Percentiles rank a stretch among this genome's conserved stretches.
Conservation (phyloP, 2,113 vertebrate species). For the Erythrolamprus reginae region DNA sequence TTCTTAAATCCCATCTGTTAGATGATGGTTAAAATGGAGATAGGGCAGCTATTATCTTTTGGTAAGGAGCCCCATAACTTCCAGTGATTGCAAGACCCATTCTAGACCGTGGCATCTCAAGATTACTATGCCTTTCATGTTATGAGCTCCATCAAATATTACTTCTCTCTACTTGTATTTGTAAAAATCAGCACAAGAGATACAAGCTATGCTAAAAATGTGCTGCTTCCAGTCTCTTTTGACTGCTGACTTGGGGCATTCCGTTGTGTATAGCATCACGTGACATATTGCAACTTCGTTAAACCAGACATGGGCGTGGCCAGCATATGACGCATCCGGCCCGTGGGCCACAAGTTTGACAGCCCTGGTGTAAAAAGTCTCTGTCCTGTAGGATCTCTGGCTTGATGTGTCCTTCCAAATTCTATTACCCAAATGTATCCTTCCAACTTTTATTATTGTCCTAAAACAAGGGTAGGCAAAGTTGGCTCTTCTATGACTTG, state of each 20-base stretch:
- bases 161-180: neutral
- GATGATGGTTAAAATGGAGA: neutral
- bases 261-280: neutral
- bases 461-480: no score
- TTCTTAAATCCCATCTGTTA: rapidly evolving
- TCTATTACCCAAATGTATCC: neutral
- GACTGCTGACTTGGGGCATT: neutral
- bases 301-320: no score
- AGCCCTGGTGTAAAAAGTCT: no score
- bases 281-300: no score
- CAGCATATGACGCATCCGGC: no score
- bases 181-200: neutral
- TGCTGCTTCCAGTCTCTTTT: neutral
- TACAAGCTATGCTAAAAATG: neutral
- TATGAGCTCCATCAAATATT: neutral
- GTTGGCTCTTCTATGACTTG: no score
- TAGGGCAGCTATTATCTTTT: neutral
- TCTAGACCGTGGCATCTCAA: neutral
- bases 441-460: neutral
- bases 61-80: neutral
- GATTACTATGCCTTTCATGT: neutral
- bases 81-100: neutral
- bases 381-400: neutral
- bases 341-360: no score
- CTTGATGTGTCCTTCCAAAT: neutral